phyloP scores from a whole-genome alignment of 2,113 vertebrate genomes.

The Agapornis roseicollis region DNA sequence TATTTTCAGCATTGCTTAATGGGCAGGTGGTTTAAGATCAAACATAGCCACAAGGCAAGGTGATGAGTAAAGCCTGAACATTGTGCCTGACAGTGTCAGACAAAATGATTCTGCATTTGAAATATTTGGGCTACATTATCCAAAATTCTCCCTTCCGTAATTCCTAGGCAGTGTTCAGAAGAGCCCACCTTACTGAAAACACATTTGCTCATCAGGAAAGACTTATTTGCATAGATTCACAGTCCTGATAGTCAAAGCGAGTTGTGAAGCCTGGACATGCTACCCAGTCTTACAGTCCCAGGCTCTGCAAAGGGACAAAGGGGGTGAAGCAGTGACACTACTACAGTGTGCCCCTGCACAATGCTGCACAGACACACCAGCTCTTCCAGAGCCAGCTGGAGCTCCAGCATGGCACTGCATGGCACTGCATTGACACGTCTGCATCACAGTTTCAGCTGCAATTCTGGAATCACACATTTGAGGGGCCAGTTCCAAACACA shows the following conservation, averaged over 20 bases:
- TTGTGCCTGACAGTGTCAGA: not conserved
- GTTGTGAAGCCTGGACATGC: rapidly evolving
- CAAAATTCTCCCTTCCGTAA: not conserved
- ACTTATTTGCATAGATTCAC: not conserved
- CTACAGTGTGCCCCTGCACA: constrained; percentile 14
- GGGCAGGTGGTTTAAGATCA: not conserved
- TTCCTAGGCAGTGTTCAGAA: not conserved
- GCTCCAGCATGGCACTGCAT: not conserved
- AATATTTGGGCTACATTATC: not conserved
- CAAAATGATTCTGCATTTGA: not conserved
- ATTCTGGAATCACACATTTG: not conserved
- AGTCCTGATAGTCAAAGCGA: not conserved
- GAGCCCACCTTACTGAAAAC: not conserved
- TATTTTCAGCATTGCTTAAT: not conserved
- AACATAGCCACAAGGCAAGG: not conserved
- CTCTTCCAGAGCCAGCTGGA: constrained; percentile 17
- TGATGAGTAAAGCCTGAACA: not conserved
- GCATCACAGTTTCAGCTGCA: not conserved
- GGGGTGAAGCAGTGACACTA: not conserved
- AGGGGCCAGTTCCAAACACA: not conserved
- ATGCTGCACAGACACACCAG: constrained; percentile 11
- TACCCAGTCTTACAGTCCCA: not conserved
- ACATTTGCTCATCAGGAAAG: not conserved
- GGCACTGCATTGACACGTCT: not conserved
- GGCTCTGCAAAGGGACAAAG: not conserved